These are phyloP conservation scores for Aspiorhynchus laticeps DNA, from an alignment of 2,113 vertebrate species.

Conservation along the genomic window DNA sequence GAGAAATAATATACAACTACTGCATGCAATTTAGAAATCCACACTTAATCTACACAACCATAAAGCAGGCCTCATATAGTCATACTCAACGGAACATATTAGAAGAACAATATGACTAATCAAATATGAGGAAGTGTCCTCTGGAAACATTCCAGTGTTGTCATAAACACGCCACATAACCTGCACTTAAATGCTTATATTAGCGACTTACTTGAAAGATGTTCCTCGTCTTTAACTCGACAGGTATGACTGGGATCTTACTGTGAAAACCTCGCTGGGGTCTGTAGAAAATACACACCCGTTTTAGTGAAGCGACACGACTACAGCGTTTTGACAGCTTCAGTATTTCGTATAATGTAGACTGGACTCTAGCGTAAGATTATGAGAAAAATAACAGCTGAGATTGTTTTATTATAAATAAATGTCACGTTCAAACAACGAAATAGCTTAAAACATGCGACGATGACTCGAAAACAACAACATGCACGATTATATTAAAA, in stretches of 20 bases:
- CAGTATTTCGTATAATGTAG: neutral
- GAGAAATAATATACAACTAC: neutral
- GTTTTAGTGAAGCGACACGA: neutral
- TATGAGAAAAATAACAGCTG: neutral
- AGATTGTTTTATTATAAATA: too few relatives aligned
- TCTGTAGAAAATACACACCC: conserved; percentile 84
- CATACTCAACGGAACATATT: neutral
- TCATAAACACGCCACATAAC: neutral
- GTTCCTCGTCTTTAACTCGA: conserved; percentile 74
- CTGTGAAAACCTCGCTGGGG: conserved; percentile 73
- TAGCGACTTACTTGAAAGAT: conserved; percentile 74
- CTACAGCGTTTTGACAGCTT: neutral
- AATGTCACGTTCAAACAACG: neutral
- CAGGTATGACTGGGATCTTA: conserved; percentile 86
- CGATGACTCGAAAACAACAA: neutral
- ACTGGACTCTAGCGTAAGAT: neutral
- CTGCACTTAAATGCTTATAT: neutral
- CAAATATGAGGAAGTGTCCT: neutral
- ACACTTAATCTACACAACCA: neutral
- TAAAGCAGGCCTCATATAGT: neutral
- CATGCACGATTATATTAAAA: neutral
- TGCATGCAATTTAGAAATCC: neutral
- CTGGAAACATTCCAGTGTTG: neutral
- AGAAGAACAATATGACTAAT: neutral
- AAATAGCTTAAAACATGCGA: neutral